Base-by-base conservation (phyloP, 2,113 vertebrate species). In the Pao palembangensis region DNA sequence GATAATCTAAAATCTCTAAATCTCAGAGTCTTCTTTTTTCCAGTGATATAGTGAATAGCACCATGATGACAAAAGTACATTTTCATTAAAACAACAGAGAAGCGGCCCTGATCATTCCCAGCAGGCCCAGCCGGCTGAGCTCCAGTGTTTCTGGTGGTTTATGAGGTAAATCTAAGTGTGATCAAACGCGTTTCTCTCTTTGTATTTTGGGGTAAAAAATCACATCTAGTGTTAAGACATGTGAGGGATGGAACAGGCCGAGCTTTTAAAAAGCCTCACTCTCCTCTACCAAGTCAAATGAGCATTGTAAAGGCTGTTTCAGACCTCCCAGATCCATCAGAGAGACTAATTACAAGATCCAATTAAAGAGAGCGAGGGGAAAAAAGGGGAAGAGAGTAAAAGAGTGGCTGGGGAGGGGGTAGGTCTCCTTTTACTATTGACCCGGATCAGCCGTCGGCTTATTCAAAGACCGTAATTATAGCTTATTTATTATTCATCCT, bases 401-500 rank as follows among this genome's bases (percentile, higher is more conserved):
- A 61, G 11, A 67, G 46, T 52, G 38, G 49, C 57, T 6, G 47
- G 17, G 19, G 8, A 2, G 54, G 62, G 74, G 57, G 70, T n/a
- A 31, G 44, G 58, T 61, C 67, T 71, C 88, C 90, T 90, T 94
- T 93, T 92, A 93, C 93, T 91, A 92, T 91, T 94, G 94, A 96
- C 93, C 92, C 88, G 82, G 91, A 87, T 93, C 91, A 92, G 92
- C 91, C 90, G 86, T 91, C 89, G 91, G 91, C 93, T 93, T 92
- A 90, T 93, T 88, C 23, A 92, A 95, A 93, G 95, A 94, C 93
- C 92, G 92, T 96, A 94, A 98, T 98, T 98, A 96, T 87, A 91
- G 88, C 92, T 95, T 94, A 97, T 98, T 95, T 95, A 98, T 98
- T 97, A 96, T 98, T 98, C 94, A 96, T 97, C 91, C 92, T 91